Conservation (phyloP, 2,888 invertebrate species). For the Cremastinae sp. region DNA sequence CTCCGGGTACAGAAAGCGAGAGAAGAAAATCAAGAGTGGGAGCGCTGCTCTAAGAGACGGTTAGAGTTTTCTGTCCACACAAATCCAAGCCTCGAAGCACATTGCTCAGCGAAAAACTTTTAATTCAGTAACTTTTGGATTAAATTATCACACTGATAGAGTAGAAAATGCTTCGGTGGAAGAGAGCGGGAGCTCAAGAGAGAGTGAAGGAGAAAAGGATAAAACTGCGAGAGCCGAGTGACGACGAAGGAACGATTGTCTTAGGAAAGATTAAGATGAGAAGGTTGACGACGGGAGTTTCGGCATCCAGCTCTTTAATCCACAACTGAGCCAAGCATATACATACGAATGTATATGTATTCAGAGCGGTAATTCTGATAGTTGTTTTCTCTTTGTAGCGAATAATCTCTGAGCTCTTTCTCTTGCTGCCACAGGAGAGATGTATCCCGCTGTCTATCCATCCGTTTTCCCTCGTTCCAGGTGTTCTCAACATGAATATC, state of each 20-base stretch:
- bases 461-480: conserved; percentile 19
- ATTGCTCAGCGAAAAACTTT: conserved; percentile 77
- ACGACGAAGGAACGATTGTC: conserved; percentile 71
- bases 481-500: background rate
- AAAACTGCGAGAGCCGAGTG: conserved; percentile 25
- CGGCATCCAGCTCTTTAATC: conserved; percentile 45
- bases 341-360: conserved; percentile 11
- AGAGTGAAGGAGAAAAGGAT: conserved; percentile 13
- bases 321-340: conserved; percentile 15
- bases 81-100: conserved; percentile 61
- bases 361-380: conserved; percentile 23
- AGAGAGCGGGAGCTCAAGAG: background rate
- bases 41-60: conserved; percentile 44
- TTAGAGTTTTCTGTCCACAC: conserved; percentile 40
- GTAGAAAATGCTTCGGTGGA: conserved; percentile 26
- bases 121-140: conserved; percentile 78
- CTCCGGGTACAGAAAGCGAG: conserved; percentile 40
- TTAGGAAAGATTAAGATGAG: conserved; percentile 77
- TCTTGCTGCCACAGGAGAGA: conserved; percentile 27
- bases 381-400: conserved; percentile 24
- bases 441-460: conserved; percentile 19
- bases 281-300: conserved; percentile 55
- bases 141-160: conserved; percentile 77
- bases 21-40: conserved; percentile 21
- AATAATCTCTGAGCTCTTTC: conserved; percentile 30